phyloP scores from a whole-genome alignment of 2,888 invertebrate genomes.

The Caenorhabditis wallacei region DNA sequence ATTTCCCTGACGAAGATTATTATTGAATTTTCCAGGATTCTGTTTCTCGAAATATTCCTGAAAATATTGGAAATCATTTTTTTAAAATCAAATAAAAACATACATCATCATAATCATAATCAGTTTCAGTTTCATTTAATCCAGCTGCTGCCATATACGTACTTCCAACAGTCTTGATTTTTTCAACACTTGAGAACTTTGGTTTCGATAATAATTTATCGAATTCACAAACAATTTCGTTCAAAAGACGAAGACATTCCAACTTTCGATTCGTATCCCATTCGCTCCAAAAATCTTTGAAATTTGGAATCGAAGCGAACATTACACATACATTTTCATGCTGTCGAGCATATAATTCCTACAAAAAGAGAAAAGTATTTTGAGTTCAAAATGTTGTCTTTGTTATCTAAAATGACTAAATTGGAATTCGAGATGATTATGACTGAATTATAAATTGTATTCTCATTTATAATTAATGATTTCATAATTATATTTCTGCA shows the following conservation, averaged over 20 bases:
- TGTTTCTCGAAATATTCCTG: slow-evolving; percentile 66
- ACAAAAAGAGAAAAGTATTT: slow-evolving; percentile 78
- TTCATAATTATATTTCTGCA: slow-evolving; percentile 29
- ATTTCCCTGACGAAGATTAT: slow-evolving; percentile 62
- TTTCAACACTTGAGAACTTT: slow-evolving; percentile 96
- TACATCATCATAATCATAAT: slow-evolving; percentile 72
- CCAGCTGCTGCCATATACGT: slow-evolving; percentile 99
- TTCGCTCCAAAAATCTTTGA: slow-evolving; percentile 85
- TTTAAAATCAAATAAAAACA: slow-evolving; percentile 16
- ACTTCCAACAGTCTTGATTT: slow-evolving; percentile 98
- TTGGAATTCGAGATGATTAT: slow-evolving; percentile 17
- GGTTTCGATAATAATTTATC: slow-evolving; percentile 95
- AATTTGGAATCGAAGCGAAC: slow-evolving; percentile 99
- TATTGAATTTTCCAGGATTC: slow-evolving; percentile 55
- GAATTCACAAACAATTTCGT: slow-evolving; percentile 98
- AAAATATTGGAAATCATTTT: slow-evolving; percentile 11
- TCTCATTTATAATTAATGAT: slow-evolving; percentile 29
- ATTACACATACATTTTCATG: slow-evolving; percentile 96
- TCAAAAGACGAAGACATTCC: slow-evolving; percentile 93
- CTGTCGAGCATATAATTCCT: slow-evolving; percentile 95
- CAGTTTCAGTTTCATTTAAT: slow-evolving; percentile 84
- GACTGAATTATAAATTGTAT: slow-evolving; percentile 4
- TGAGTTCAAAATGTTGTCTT: background rate
- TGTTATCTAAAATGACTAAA: slow-evolving; percentile 10
- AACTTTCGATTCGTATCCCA: slow-evolving; percentile 94